Evolutionary conservation across 2,113 vertebrate species (phyloP), one percentile per base, ranked within the genome.

Genomic region (Nematolebias whitei): DNA sequence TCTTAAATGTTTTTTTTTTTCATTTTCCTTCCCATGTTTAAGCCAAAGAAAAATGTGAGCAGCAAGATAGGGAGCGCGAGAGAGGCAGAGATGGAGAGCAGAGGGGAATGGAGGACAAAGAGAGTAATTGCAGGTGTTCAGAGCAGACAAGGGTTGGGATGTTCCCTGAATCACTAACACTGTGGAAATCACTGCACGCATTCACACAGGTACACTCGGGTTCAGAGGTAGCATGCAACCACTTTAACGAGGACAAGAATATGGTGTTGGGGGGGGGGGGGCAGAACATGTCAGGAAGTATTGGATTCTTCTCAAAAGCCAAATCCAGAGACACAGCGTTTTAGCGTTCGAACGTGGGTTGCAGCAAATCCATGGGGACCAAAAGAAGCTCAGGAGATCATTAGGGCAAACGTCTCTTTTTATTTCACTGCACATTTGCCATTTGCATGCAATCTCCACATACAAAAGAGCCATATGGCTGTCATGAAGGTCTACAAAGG

Each of bases 111-210:
- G 73, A 70, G 73, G 80, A 86, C 69, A 79, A 80, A 11, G 61
- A 83, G 76, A 87, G 85, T 85, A 87, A 87, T 87, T 84, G 84
- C 80, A 71, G 74, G 80, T 77, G 80, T 79, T 83, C 74, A 47
- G 41, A 68, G 78, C 68, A 82, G 88, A 88, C 82, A 80, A 72
- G 85, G 58, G 67, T 63, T 8, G 74, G 76, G 83, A 78, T 87
- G 83, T 84, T 82, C 72, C 4, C 74, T 78, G 83, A 88, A 88
- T 85, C 55, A 67, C 82, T 76, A 84, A 87, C 78, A 74, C 74
- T 26, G 71, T 70, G 61, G 72, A 79, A 78, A 81, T 84, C 79
- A 67, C 77, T 64, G 72, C 65, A 22, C 48, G 76, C 73, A 68
- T 80, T 82, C 62, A 49, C 64, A 57, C 73, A 54, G 67, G 74